Evolutionary conservation across 2,113 vertebrate species (phyloP).

Genomic region (Silurus asotus): DNA sequence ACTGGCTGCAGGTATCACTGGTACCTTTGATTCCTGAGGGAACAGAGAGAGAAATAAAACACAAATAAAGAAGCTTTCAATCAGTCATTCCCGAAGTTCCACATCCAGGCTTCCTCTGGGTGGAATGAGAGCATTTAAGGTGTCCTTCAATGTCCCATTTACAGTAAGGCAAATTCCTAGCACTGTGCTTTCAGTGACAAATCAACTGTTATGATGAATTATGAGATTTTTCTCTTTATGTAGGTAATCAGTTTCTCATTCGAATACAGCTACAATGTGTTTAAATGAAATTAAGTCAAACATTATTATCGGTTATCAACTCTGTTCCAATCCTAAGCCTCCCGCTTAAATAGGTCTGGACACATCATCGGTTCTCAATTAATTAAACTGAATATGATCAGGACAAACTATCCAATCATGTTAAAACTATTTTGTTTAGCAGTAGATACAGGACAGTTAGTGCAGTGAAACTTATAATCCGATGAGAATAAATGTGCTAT

Average conservation of each 20-base stretch:
- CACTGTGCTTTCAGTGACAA: neutral
- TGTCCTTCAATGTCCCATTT: neutral
- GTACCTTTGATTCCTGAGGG: conserved; percentile 77
- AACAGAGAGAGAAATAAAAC: neutral
- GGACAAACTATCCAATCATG: neutral
- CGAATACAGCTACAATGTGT: neutral
- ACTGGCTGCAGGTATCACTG: conserved; percentile 65
- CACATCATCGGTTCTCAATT: neutral
- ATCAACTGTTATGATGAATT: neutral
- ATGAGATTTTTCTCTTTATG: neutral
- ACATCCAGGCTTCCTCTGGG: neutral
- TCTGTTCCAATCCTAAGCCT: neutral
- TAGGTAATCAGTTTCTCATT: neutral
- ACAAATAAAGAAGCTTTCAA: neutral
- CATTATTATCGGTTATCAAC: neutral
- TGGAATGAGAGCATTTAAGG: neutral
- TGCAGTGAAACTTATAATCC: too few relatives aligned
- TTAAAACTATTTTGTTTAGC: neutral
- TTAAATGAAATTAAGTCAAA: neutral
- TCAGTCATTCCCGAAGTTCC: neutral
- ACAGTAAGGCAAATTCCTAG: neutral
- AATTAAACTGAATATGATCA: neutral
- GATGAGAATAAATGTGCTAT: too few relatives aligned
- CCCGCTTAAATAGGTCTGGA: neutral
- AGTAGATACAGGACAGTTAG: too few relatives aligned